Base-by-base conservation (phyloP, 2,888 invertebrate genomes). In the Xestia sexstrigata region DNA sequence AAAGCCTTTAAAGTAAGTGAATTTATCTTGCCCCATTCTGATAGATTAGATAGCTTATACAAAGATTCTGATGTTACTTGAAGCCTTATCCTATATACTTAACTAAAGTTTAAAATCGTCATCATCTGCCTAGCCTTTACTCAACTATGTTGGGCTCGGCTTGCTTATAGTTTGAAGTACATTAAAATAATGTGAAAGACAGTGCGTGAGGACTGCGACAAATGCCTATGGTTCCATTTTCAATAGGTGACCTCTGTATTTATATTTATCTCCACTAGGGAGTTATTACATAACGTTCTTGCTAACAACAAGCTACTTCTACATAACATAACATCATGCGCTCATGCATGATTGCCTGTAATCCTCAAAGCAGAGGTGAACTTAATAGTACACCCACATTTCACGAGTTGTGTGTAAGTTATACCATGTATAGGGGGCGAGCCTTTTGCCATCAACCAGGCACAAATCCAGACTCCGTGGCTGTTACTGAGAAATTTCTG, bases 231-330 rank as follows among this genome's bases (percentile, higher is more conserved):
- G n/a, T 42, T 47, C 26, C 60, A 79, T 72, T 82, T 82, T 79
- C 84, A 79, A 70, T 75, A 79, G 35, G 0, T 45, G 80, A 72
- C 80, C 69, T 84, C 62, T 69, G 15, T 66, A 67, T 70, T 79
- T 66, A 20, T 62, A 70, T 69, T 23, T 58, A 62, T 71, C 55
- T 62, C 23, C 11, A 69, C 60, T n/a, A 45, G 13, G 5, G 11
- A 55, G 23, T 47, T 30, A 15, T 49, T 26, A 63, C 26, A 67
- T 35, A 11, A 26, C 30, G 15, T 45, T 68, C 11, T 52, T 62
- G 39, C 52, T 45, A 69, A 60, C 58, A 76, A 47, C 35, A 30
- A 30, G 5, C 30, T 7, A 45, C n/a, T 58, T 39, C 17, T 60
- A 30, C 58, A 30, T 60, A 26, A 26, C 58, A 60, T 17, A 62